phyloP scores from a whole-genome alignment of 2,888 invertebrate genomes.

The Ceratothoa steindachneri region DNA sequence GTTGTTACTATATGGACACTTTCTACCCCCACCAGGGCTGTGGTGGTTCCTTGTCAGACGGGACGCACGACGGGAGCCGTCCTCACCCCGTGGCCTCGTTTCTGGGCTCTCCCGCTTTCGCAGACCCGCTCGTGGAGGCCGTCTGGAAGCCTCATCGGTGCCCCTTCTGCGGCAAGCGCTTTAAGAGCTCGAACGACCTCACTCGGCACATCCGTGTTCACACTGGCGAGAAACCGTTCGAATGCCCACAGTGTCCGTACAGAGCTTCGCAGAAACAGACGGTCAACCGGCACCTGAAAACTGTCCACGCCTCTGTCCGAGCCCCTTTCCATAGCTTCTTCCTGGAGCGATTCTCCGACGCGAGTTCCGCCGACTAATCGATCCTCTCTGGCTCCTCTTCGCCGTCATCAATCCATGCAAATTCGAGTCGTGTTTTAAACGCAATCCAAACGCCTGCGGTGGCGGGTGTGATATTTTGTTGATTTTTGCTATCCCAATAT shows the following conservation, averaged over 20 bases:
- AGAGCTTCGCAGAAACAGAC: slow-evolving; percentile 41
- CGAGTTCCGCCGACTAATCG: too few relatives aligned
- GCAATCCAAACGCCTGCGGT: too few relatives aligned
- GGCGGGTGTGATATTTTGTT: too few relatives aligned
- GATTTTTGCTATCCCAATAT: too few relatives aligned
- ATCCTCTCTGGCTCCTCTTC: too few relatives aligned
- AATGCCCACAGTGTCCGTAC: slow-evolving; percentile 39
- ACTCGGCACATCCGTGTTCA: slow-evolving; percentile 31
- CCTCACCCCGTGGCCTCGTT: not conserved
- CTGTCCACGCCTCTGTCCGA: slow-evolving; percentile 23
- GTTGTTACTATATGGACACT: slow-evolving; percentile 4
- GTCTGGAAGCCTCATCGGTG: slow-evolving; percentile 16
- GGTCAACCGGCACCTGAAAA: slow-evolving; percentile 31
- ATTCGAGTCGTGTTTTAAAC: too few relatives aligned
- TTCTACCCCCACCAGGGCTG: too few relatives aligned
- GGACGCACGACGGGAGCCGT: not conserved
- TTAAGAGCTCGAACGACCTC: slow-evolving; percentile 33
- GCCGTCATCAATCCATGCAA: too few relatives aligned
- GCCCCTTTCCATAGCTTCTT: not conserved
- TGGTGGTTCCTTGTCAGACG: not conserved
- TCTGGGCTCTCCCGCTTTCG: not conserved
- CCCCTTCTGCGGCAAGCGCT: slow-evolving; percentile 27
- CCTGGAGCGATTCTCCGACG: too few relatives aligned
- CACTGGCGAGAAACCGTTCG: slow-evolving; percentile 37
- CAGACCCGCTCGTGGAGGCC: not conserved